Evolutionary conservation across 2,113 vertebrate genomes (phyloP), one percentile per base, ranked within the genome.

Genomic region (Rousettus leschenaultii): DNA sequence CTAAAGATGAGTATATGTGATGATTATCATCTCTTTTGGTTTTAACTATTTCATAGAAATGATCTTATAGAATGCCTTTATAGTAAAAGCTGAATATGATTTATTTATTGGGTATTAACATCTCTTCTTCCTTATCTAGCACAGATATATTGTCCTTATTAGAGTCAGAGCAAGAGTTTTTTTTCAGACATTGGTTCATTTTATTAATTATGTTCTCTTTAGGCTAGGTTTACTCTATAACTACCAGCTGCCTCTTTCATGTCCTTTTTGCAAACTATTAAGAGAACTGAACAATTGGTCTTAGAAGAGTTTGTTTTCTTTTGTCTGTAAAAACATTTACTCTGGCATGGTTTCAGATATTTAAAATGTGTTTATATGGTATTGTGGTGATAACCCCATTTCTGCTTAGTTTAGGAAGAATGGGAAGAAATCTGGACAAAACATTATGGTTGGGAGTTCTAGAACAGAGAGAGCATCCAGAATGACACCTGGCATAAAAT

Each of bases 341-440:
- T 95, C 59, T 90, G 7, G 30, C 63, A 19, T 87, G 14, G 30
- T 91, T 96, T 92, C 9, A 48, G 30, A 33, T 93, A 48, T 91
- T 90, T 91, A 30, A 26, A 66, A 77, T 92, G 35, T 30, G 8
- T 83, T 92, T 77, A 51, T 59, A 78, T 74, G 43, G 26, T 93
- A 51, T 38, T 87, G 28, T 63, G 57, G 48, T 33, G 53, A 73
- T 38, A 74, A 74, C 4, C 68, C 85, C 35, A 74, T 90, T 96
- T 92, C 79, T 95, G 14, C 74, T 89, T 95, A 63, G 35, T 85
- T 94, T 94, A 74, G 53, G 65, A 84, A 95, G 22, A 93, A 89
- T 86, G 38, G 43, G 40, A 48, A 93, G 59, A 66, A 87, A 79
- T 71, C 53, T 77, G 38, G 35, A 63, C 51, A 15, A 89, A 90